Conservation (phyloP, 1,140 invertebrate genomes). For the Acromyrmex echinatior region DNA sequence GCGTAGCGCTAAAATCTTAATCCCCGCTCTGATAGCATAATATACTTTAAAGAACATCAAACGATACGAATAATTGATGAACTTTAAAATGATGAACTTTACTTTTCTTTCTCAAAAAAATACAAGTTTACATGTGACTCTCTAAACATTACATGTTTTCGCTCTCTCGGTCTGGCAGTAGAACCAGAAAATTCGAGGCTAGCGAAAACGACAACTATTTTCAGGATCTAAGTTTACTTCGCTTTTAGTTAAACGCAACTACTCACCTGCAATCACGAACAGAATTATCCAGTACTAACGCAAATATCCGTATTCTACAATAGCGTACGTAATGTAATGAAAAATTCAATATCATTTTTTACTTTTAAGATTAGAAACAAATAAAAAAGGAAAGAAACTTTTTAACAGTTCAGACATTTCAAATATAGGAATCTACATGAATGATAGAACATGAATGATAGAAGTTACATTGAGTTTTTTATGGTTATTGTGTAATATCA, state of each 20-base stretch:
- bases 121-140: constrained; percentile 11
- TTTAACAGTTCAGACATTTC: background rate
- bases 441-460: background rate
- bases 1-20: background rate
- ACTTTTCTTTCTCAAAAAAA: constrained; percentile 10
- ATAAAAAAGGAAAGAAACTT: background rate
- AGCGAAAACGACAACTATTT: constrained; percentile 33
- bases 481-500: background rate
- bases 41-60: constrained; percentile 14
- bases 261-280: constrained; percentile 21
- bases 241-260: constrained; percentile 22
- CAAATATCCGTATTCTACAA: constrained; percentile 35
- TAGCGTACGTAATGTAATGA: constrained; percentile 1
- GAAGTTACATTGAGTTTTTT: background rate
- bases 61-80: constrained; percentile 48
- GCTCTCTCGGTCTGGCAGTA: constrained; percentile 28
- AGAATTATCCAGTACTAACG: constrained; percentile 26
- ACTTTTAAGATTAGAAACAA: background rate
- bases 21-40: no score
- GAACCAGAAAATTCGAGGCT: background rate
- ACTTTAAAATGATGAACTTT: constrained; percentile 1
- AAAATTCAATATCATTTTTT: constrained; percentile 7
- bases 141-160: constrained; percentile 58
- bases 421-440: no score
- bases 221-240: constrained; percentile 43